Evolutionary conservation across 1,140 invertebrate species (phyloP), one percentile per base, ranked within the genome.

Genomic region (Aradophagus sp.): DNA sequence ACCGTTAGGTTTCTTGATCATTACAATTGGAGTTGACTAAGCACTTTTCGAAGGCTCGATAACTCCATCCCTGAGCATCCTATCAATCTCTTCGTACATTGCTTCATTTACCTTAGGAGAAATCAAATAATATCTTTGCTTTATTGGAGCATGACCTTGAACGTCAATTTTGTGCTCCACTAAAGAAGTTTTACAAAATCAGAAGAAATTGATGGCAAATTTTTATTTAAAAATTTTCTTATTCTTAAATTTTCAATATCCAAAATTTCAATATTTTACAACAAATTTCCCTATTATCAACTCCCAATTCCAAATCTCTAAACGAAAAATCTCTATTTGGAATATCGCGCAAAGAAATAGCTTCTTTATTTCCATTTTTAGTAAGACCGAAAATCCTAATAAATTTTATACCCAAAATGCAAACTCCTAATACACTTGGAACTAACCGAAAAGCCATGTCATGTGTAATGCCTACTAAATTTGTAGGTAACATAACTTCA

Each of bases 341-440:
- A 7, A 26, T 4, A 2, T 56, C 14, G 6, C 7, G 0, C 2
- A 56, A 26, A 34, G 4, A 6, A 36, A 56, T 36, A 5, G 13
- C 7, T 13, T 44, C 31, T 2, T 6, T 12, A 5, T 2, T 19
- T 0, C 31, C 39, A 27, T 56, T 7, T 12, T 44, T 44, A 0
- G 6, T 27, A 7, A 56, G 10, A 0, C 39, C 39, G 3, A 56
- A 56, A 35, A 35, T 56, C 29, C 52, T 11, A 1, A 56, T 44
- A 5, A 45, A 44, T 16, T 56, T 38, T 36, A 66, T 66, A 2
- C 62, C 52, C 7, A 66, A 36, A 35, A 50, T 56, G 16, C 62
- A 56, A 35, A 56, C 62, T 2, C 41, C 35, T 0, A 19, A n/a
- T 11, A 66, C 35, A 34, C 13, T 42, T 8, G 62, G 44, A 5